These are phyloP conservation scores for Hypothenemus hampei DNA, from an alignment of 1,140 invertebrate genomes.

Conservation along the genomic window DNA sequence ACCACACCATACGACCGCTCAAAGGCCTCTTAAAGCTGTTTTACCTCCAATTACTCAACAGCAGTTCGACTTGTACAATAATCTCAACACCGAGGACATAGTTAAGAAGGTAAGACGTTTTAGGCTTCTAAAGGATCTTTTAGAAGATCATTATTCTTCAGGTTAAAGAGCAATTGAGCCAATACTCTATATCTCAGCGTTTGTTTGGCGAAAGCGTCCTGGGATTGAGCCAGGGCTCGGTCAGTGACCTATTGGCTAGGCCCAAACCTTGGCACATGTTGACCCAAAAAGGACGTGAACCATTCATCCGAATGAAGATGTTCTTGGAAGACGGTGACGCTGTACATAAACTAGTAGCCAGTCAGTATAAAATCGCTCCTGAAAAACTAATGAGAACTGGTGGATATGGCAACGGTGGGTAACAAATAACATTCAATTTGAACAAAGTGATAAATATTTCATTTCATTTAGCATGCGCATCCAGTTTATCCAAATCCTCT, in stretches of 20 bases:
- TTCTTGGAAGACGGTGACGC: slow-evolving; percentile 96
- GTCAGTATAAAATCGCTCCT: slow-evolving; percentile 95
- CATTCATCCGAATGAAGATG: slow-evolving; percentile 98
- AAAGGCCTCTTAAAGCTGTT: slow-evolving; percentile 89
- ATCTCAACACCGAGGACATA: slow-evolving; percentile 97
- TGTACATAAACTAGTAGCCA: slow-evolving; percentile 92
- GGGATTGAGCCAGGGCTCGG: slow-evolving; percentile 92
- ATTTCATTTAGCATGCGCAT: too few species aligned
- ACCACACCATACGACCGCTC: slow-evolving; percentile 71
- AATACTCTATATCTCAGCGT: slow-evolving; percentile 97
- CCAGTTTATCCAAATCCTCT: slow-evolving; percentile 59
- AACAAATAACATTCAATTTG: too few species aligned
- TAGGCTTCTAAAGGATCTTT: too few species aligned
- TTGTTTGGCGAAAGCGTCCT: slow-evolving; percentile 97
- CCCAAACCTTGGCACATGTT: slow-evolving; percentile 98
- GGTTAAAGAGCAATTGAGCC: slow-evolving; percentile 95
- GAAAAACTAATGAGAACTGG: slow-evolving; percentile 93
- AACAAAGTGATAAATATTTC: too few species aligned
- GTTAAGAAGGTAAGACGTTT: slow-evolving; percentile 66
- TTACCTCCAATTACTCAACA: slow-evolving; percentile 97
- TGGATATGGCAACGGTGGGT: slow-evolving; percentile 71
- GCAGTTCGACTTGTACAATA: slow-evolving; percentile 97
- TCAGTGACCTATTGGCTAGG: slow-evolving; percentile 88
- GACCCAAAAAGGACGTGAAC: slow-evolving; percentile 93
- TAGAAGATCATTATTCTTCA: neutral